phyloP scores from a whole-genome alignment of 2,797 vertebrate species.

The Brachyalestes nurse region DNA sequence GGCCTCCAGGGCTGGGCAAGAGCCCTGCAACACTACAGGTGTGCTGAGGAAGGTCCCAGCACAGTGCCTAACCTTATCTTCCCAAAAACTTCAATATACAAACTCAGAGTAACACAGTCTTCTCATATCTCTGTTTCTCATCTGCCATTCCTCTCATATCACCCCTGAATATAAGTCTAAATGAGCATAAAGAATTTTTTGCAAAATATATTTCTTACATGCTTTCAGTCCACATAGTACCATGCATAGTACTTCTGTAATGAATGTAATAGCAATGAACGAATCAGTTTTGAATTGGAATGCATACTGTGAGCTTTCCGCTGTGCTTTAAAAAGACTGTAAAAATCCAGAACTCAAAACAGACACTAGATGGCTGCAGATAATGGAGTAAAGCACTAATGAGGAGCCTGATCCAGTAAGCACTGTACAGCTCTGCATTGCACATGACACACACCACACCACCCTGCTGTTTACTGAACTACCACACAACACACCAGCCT shows the following conservation, averaged over 20 bases:
- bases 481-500: neutral
- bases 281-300: no score
- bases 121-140: neutral
- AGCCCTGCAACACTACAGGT: slow-evolving; percentile 78
- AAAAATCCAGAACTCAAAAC: slow-evolving; percentile 78
- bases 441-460: neutral
- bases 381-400: slow-evolving; percentile 79
- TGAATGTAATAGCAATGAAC: neutral
- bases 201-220: no score
- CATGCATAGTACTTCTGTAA: neutral
- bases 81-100: slow-evolving; percentile 36
- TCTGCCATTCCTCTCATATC: neutral
- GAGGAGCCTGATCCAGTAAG: slow-evolving; percentile 17
- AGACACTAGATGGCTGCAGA: slow-evolving; percentile 88
- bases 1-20: slow-evolving; percentile 70
- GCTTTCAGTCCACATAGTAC: no score
- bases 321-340: slow-evolving; percentile 53
- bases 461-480: neutral
- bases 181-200: neutral
- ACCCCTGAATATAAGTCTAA: neutral
- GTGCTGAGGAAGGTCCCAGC: slow-evolving; percentile 57
- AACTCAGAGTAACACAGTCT: slow-evolving; percentile 51
- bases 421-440: neutral
- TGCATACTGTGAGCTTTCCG: neutral
- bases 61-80: neutral